Evolutionary conservation across 2,797 vertebrate genomes (phyloP), one percentile per base, ranked within the genome.

Genomic region (Anguilla obscura): DNA sequence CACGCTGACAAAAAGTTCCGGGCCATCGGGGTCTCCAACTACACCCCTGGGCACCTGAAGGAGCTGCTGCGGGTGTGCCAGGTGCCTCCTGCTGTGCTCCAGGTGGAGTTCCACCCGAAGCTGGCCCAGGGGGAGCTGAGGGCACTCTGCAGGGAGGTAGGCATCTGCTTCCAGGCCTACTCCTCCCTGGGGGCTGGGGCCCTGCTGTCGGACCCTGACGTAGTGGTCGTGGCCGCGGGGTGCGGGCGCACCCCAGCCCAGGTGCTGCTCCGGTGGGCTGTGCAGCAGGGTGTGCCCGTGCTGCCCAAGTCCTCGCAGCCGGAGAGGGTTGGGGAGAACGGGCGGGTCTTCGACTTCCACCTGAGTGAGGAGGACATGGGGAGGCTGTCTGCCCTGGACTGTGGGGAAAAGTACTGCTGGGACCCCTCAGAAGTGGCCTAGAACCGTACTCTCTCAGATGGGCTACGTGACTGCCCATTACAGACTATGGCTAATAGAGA

Each of bases 11-110:
- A 96, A 63, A 94, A 91, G 85, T 94, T 97, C 54, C 94, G 90
- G 66, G 96, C 96, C 56, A 96, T 97, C 1, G 97, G 96, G 0
- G 96, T 97, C 80, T 97, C 97, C 24, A 97, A 97, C 93, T 97
- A 97, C 90, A 97, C 95, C 0, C 87, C 93, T 10, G 90, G 86
- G 33, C 97, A 97, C 91, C 92, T 97, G 92, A 92, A 86, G 84
- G 94, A 95, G 87, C 90, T 97, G 60, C 89, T 97, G 85, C 89
- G 91, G 76, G 91, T 21, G 69, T 96, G 97, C 90, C 94, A 85
- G 56, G 91, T 96, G 14, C 86, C 88, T 8, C 97, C 96, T n/a
- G 95, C 97, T 0, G 89, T 97, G n/a, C 92, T 97, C 45, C 94
- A 97, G 93, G 96, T 96, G 7, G 97, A 97, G 89, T 97, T 95